Conservation (phyloP, 2,797 vertebrate genomes). For the Linurgus olivaceus region DNA sequence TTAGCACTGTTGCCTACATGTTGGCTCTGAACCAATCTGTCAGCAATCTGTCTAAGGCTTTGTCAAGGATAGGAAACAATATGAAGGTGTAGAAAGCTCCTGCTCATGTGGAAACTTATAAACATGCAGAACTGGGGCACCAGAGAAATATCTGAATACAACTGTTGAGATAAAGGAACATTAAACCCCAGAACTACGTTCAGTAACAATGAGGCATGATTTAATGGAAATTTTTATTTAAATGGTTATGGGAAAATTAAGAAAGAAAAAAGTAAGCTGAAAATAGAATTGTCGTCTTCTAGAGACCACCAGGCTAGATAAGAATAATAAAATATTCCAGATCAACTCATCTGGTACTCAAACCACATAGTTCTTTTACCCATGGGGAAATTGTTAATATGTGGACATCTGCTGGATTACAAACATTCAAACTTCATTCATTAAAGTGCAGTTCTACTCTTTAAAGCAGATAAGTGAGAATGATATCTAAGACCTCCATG, state of each 20-base stretch:
- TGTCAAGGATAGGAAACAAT: background rate
- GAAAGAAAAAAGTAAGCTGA: background rate
- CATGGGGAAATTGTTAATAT: background rate
- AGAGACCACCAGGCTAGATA: constrained; percentile 16
- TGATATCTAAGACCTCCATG: background rate
- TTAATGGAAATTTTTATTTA: background rate
- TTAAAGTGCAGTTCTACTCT: background rate
- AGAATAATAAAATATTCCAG: constrained; percentile 12
- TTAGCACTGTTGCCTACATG: background rate
- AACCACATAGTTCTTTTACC: background rate
- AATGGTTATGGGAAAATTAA: background rate
- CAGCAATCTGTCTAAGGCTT: background rate
- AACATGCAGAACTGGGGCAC: background rate
- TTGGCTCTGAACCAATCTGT: background rate
- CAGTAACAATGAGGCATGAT: background rate
- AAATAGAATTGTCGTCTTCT: background rate
- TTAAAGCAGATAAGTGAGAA: background rate
- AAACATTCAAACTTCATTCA: background rate
- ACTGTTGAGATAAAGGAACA: background rate
- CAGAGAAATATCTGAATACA: background rate
- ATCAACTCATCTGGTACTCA: background rate
- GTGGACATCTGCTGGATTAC: background rate
- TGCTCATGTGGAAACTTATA: background rate
- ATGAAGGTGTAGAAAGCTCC: background rate
- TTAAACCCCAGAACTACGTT: background rate